Conservation (phyloP, 2,888 invertebrate genomes). For the Agrilus mali region DNA sequence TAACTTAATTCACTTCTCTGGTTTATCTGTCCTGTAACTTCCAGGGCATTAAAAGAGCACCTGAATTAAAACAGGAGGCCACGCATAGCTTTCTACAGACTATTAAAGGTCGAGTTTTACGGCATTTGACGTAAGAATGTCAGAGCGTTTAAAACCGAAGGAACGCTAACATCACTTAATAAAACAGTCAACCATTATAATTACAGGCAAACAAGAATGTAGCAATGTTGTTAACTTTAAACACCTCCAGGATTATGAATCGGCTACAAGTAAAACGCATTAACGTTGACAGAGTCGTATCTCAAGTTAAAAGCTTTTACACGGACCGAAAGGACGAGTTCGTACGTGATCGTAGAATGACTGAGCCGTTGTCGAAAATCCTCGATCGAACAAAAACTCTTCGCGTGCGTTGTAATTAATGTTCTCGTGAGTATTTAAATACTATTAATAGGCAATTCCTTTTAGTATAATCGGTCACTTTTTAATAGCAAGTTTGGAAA, state of each 20-base stretch:
- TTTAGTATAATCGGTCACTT: slow-evolving; percentile 31
- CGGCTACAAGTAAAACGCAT: slow-evolving; percentile 33
- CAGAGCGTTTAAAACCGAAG: slow-evolving; percentile 10
- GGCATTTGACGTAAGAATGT: background rate
- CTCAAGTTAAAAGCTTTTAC: slow-evolving; percentile 14
- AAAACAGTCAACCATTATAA: slow-evolving; percentile 27
- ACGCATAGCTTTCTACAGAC: no score
- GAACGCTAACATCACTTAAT: slow-evolving; percentile 27
- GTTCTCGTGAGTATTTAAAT: slow-evolving; percentile 26
- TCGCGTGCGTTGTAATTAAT: slow-evolving; percentile 18
- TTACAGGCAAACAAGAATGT: slow-evolving; percentile 30
- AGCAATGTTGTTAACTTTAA: slow-evolving; percentile 33
- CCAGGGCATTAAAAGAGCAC: no score
- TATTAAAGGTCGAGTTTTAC: no score
- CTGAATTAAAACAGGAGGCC: no score
- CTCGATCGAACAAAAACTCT: slow-evolving; percentile 1
- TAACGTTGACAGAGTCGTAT: slow-evolving; percentile 26
- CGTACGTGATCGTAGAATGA: slow-evolving; percentile 3
- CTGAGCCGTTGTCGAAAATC: background rate
- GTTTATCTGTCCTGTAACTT: no score
- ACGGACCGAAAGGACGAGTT: slow-evolving; percentile 6
- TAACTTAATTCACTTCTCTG: no score
- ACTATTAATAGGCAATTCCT: slow-evolving; percentile 34
- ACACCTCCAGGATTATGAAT: slow-evolving; percentile 32
- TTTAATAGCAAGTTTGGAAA: slow-evolving; percentile 27